phyloP scores from a whole-genome alignment of 2,113 vertebrate species.

The Periophthalmus modestus region DNA sequence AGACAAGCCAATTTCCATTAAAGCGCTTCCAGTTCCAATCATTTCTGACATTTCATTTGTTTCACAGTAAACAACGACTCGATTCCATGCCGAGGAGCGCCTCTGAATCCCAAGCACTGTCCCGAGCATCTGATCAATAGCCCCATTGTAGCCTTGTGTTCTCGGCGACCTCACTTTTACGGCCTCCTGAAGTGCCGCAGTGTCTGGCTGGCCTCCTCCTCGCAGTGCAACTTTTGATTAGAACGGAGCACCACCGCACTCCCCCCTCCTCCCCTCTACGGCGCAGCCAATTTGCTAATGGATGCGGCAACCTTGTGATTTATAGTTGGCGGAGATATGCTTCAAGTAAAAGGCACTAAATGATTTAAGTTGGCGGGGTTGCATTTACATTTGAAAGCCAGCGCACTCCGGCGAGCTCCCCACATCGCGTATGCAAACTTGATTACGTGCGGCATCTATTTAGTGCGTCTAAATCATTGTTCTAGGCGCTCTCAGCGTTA shows the following conservation, averaged over 20 bases:
- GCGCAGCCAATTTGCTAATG: slow-evolving; percentile 77
- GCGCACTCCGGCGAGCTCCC: slow-evolving; percentile 61
- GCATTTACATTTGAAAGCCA: slow-evolving; percentile 74
- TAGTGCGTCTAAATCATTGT: slow-evolving; percentile 70
- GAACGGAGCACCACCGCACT: slow-evolving; percentile 47
- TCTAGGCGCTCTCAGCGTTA: slow-evolving; percentile 63
- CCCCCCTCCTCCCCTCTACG: slow-evolving; percentile 50
- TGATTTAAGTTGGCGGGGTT: slow-evolving; percentile 69
- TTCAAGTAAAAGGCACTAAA: slow-evolving; percentile 70
- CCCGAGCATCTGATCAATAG: slow-evolving; percentile 52
- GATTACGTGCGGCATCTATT: slow-evolving; percentile 70
- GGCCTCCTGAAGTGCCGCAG: slow-evolving; percentile 53
- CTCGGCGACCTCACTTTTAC: slow-evolving; percentile 46
- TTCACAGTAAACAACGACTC: neutral
- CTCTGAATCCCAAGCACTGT: slow-evolving; percentile 45
- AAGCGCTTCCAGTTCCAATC: neutral
- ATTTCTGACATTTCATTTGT: neutral
- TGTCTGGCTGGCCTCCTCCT: slow-evolving; percentile 53
- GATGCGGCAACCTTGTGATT: slow-evolving; percentile 77
- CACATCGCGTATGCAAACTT: slow-evolving; percentile 74
- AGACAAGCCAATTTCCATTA: neutral
- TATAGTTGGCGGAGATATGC: slow-evolving; percentile 73
- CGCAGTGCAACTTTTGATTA: slow-evolving; percentile 63
- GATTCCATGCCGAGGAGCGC: neutral
- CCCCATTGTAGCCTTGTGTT: slow-evolving; percentile 50